A percentile compares a stretch with the other conserved stretches of the same genome.
Conservation (phyloP, 2,888 invertebrate genomes). For the Bursaphelenchus okinawaensis region DNA sequence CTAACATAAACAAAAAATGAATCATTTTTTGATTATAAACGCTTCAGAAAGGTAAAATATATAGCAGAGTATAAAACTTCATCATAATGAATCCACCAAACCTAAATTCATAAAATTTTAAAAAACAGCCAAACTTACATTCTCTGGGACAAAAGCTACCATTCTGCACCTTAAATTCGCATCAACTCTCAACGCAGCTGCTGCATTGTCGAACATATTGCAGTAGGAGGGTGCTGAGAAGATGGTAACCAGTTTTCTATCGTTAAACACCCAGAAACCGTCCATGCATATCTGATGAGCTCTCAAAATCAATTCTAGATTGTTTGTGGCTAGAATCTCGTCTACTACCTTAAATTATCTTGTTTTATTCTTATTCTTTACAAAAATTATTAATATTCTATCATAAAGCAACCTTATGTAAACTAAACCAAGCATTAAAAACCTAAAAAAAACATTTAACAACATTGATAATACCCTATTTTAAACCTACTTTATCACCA, state of each 20-base stretch:
- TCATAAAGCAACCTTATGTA: no score
- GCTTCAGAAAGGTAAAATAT: no score
- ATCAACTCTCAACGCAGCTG: slow-evolving; percentile 32
- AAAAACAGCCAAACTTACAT: slow-evolving; percentile 9
- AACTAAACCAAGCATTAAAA: neutral
- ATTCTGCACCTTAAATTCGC: slow-evolving; percentile 26
- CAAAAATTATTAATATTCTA: neutral
- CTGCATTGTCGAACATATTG: slow-evolving; percentile 35
- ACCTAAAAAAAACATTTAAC: neutral
- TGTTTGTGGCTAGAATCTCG: slow-evolving; percentile 29
- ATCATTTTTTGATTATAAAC: no score
- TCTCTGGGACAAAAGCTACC: slow-evolving; percentile 36
- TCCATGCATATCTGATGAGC: slow-evolving; percentile 32
- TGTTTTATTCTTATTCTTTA: neutral
- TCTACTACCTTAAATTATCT: slow-evolving; percentile 27
- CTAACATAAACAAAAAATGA: no score
- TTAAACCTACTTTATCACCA: no score
- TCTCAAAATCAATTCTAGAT: slow-evolving; percentile 23
- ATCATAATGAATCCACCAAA: no score
- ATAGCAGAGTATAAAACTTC: no score
- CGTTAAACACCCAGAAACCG: slow-evolving; percentile 35
- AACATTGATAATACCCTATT: no score
- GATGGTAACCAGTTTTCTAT: slow-evolving; percentile 33
- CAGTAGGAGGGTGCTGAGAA: slow-evolving; percentile 41
- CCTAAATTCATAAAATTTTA: neutral